Conservation (phyloP, 2,888 invertebrate genomes). For the Strigamia transsilvanica region DNA sequence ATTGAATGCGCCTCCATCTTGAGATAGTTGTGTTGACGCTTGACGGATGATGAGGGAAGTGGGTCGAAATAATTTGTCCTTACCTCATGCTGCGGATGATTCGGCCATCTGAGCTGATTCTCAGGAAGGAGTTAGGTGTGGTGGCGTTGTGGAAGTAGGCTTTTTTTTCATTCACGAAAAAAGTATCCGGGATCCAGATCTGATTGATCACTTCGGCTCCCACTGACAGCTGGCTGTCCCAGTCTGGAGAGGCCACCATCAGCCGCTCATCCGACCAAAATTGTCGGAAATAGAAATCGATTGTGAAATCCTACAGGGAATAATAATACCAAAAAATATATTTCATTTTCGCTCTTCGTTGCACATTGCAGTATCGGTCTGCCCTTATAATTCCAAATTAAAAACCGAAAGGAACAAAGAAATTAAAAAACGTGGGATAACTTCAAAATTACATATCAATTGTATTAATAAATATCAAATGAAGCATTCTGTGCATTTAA, state of each 20-base stretch:
- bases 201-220: conserved; percentile 96
- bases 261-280: conserved; percentile 97
- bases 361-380: neutral
- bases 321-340: neutral
- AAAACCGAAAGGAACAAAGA: too few relatives aligned
- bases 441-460: too few relatives aligned
- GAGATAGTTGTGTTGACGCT: neutral
- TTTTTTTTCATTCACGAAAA: conserved; percentile 99
- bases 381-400: too few relatives aligned
- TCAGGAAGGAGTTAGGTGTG: conserved; percentile 98
- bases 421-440: too few relatives aligned
- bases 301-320: conserved; percentile 83
- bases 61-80: conserved; percentile 61
- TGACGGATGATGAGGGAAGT: conserved; percentile 29
- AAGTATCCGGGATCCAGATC: conserved; percentile 99
- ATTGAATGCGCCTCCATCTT: too few relatives aligned
- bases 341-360: neutral
- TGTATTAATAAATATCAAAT: too few relatives aligned
- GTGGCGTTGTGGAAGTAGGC: conserved; percentile 99
- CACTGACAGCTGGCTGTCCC: conserved; percentile 84
- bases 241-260: conserved; percentile 88
- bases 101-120: conserved; percentile 93
- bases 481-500: too few relatives aligned
- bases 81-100: conserved; percentile 96
- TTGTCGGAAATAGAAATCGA: conserved; percentile 99